A percentile compares a stretch with the other conserved stretches of the same genome.
These are phyloP conservation scores for Adela reaumurella DNA, from an alignment of 2,888 invertebrate species.

Conservation along the genomic window DNA sequence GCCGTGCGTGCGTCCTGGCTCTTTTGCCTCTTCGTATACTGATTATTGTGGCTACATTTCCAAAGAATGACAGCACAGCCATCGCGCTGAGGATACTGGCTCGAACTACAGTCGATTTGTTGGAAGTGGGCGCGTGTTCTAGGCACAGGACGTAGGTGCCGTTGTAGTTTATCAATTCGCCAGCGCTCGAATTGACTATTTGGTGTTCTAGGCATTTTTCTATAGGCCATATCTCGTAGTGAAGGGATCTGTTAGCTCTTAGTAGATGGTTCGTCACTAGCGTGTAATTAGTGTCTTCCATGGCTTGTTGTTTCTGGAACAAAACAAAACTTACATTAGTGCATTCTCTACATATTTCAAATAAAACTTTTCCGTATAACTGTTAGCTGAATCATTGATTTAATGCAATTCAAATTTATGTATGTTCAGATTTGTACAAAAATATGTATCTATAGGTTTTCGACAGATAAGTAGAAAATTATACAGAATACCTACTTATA, in stretches of 20 bases:
- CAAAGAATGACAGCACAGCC: constrained; percentile 69
- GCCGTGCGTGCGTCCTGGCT: constrained; percentile 52
- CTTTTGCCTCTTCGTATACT: constrained; percentile 67
- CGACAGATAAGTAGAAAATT: too few relatives aligned
- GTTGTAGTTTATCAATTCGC: constrained; percentile 27
- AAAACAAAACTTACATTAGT: too few relatives aligned
- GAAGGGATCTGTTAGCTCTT: background rate
- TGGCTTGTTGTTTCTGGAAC: too few relatives aligned
- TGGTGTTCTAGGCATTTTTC: constrained; percentile 31
- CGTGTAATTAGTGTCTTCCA: too few relatives aligned
- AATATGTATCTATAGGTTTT: too few relatives aligned
- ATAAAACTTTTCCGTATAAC: too few relatives aligned
- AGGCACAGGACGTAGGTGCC: constrained; percentile 39
- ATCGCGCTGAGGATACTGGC: constrained; percentile 65
- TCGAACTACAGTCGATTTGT: constrained; percentile 59
- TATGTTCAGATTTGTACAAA: too few relatives aligned
- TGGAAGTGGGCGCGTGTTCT: constrained; percentile 67
- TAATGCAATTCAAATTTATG: too few relatives aligned
- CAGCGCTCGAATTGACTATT: background rate
- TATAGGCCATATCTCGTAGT: constrained; percentile 27
- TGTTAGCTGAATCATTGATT: too few relatives aligned
- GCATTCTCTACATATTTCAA: too few relatives aligned
- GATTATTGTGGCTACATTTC: constrained; percentile 72
- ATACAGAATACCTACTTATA: too few relatives aligned
- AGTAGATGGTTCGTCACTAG: too few relatives aligned